phyloP scores from a whole-genome alignment of 2,888 invertebrate genomes.

The Eudemis profundana region DNA sequence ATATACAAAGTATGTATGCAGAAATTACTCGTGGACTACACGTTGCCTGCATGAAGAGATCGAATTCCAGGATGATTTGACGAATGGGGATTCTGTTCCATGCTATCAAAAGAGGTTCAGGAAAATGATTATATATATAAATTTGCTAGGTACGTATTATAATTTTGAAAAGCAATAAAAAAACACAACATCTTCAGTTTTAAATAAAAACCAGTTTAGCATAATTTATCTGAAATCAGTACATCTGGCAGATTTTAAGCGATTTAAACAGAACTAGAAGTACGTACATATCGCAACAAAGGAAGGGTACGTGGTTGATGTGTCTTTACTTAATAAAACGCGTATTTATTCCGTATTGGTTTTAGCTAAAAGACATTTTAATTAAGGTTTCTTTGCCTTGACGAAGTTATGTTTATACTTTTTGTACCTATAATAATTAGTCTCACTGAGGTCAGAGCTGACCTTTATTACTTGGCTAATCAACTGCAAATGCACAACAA shows the following conservation, averaged over 20 bases:
- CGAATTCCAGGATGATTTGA: too few relatives aligned
- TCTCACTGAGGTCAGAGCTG: slow-evolving; percentile 58
- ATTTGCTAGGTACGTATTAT: too few relatives aligned
- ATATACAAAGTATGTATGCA: background rate
- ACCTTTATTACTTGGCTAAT: slow-evolving; percentile 78
- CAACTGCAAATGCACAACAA: slow-evolving; percentile 68
- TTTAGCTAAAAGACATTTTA: background rate
- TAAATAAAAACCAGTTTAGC: background rate
- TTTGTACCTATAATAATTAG: slow-evolving; percentile 67
- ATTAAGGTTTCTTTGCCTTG: slow-evolving; percentile 66
- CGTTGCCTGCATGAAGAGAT: too few relatives aligned
- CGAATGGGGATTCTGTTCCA: too few relatives aligned
- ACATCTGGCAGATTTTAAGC: background rate
- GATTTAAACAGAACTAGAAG: background rate
- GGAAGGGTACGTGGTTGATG: background rate
- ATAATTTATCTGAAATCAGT: background rate
- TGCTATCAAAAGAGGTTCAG: too few relatives aligned
- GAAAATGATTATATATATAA: too few relatives aligned
- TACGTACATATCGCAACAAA: too few relatives aligned
- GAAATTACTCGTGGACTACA: background rate
- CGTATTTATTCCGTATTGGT: background rate
- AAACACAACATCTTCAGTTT: too few relatives aligned
- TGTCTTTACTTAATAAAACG: background rate
- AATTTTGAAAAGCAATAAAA: too few relatives aligned
- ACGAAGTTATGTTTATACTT: slow-evolving; percentile 56